A percentile compares a stretch with the other conserved stretches of the same genome.
These are phyloP conservation scores for Drosophila santomea DNA, from an alignment of 1,140 invertebrate species.

Conservation along the genomic window DNA sequence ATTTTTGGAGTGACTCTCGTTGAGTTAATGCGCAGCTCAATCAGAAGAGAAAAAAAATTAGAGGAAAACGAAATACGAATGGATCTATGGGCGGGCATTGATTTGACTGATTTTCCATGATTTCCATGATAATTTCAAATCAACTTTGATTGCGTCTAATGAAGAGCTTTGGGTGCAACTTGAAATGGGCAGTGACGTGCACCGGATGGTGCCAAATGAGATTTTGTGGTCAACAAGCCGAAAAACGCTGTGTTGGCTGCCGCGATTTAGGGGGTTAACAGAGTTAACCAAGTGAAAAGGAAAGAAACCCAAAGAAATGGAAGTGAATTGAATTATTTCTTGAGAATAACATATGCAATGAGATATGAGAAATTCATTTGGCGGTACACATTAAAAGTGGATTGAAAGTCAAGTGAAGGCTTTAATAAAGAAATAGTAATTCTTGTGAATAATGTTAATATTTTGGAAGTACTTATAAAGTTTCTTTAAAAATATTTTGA, in stretches of 20 bases:
- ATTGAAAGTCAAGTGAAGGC: slow-evolving; percentile 10
- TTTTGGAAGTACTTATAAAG: no score
- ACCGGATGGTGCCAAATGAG: slow-evolving; percentile 48
- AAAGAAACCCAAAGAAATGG: slow-evolving; percentile 22
- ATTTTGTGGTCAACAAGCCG: slow-evolving; percentile 58
- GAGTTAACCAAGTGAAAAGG: slow-evolving; percentile 32
- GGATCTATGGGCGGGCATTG: slow-evolving; percentile 48
- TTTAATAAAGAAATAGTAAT: not conserved
- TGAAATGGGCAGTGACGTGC: not conserved
- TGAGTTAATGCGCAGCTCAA: slow-evolving; percentile 55
- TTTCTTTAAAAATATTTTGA: no score
- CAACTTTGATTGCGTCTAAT: slow-evolving; percentile 53
- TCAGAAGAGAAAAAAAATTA: slow-evolving; percentile 46
- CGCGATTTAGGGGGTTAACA: slow-evolving; percentile 11
- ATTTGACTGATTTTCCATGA: slow-evolving; percentile 70
- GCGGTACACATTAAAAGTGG: slow-evolving; percentile 19
- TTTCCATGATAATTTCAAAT: slow-evolving; percentile 50
- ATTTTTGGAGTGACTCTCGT: slow-evolving; percentile 42
- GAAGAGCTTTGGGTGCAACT: slow-evolving; percentile 20
- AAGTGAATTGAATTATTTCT: slow-evolving; percentile 42
- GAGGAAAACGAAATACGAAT: slow-evolving; percentile 28
- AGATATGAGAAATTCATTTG: slow-evolving; percentile 10
- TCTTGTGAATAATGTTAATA: no score
- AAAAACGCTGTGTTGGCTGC: slow-evolving; percentile 18
- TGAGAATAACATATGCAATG: slow-evolving; percentile 12